These are phyloP conservation scores for Engraulis encrasicolus DNA, from an alignment of 2,113 vertebrate genomes.

Conservation along the genomic window DNA sequence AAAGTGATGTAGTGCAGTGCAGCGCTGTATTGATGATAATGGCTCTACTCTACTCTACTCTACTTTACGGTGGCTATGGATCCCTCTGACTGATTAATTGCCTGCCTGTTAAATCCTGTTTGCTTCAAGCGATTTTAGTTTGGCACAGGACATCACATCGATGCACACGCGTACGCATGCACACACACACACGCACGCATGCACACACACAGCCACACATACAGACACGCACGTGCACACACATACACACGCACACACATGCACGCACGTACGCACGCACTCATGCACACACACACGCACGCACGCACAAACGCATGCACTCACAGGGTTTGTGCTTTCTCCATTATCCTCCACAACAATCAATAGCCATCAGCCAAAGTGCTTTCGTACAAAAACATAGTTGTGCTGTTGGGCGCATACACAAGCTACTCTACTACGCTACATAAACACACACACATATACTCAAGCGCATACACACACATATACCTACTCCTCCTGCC, in stretches of 20 bases:
- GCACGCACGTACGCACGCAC: background rate
- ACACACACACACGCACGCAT: background rate
- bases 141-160: slow-evolving; percentile 24
- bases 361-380: slow-evolving; percentile 24
- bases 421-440: background rate
- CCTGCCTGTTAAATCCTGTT: slow-evolving; percentile 25
- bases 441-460: background rate
- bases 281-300: background rate
- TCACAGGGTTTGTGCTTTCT: background rate
- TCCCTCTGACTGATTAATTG: slow-evolving; percentile 20
- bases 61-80: background rate
- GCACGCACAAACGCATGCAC: background rate
- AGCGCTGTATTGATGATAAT: no score
- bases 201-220: no score
- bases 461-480: background rate
- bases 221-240: no score
- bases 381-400: background rate
- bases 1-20: no score
- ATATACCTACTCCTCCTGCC: background rate
- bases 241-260: background rate
- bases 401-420: background rate
- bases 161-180: background rate
- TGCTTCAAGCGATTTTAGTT: slow-evolving; percentile 1
- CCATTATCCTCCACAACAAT: background rate
- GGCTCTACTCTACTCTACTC: no score